phyloP scores from a whole-genome alignment of 2,113 vertebrate species.

The Myxocyprinus asiaticus region DNA sequence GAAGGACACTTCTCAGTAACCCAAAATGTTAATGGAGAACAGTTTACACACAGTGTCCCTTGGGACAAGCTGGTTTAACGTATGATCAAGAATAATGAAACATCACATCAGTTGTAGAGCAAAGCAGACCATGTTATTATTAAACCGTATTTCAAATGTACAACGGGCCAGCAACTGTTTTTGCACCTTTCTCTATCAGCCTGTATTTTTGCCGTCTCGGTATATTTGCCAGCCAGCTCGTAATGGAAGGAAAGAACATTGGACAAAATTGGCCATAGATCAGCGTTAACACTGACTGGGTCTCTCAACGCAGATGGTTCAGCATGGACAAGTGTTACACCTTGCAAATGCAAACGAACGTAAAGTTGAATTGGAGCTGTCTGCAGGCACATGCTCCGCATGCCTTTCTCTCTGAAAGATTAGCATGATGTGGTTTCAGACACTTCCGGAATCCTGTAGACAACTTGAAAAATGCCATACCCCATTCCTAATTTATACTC shows the following conservation, averaged over 20 bases:
- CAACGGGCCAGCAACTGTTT: neutral
- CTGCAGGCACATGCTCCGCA: neutral
- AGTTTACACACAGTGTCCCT: slow-evolving; percentile 10
- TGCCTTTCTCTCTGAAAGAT: slow-evolving; percentile 76
- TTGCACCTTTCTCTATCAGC: neutral
- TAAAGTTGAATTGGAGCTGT: slow-evolving; percentile 21
- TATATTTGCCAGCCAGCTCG: neutral
- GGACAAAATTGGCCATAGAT: slow-evolving; percentile 2
- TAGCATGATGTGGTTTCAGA: slow-evolving; percentile 82
- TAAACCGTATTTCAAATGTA: neutral
- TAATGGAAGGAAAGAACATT: neutral
- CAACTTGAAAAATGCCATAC: slow-evolving; percentile 98
- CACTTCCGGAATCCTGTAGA: slow-evolving; percentile 92
- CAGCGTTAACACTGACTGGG: slow-evolving; percentile 4
- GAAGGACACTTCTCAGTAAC: neutral
- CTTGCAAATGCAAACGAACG: slow-evolving; percentile 38
- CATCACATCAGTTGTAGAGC: neutral
- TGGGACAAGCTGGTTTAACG: neutral
- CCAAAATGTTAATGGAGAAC: neutral
- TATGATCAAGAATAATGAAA: neutral
- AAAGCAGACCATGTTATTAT: neutral
- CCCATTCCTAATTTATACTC: slow-evolving; percentile 97
- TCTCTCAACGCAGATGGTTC: slow-evolving; percentile 11
- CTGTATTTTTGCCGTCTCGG: slow-evolving; percentile 7
- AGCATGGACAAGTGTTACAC: slow-evolving; percentile 22